Evolutionary conservation across 2,113 vertebrate species (phyloP).

Genomic region (human): DNA sequence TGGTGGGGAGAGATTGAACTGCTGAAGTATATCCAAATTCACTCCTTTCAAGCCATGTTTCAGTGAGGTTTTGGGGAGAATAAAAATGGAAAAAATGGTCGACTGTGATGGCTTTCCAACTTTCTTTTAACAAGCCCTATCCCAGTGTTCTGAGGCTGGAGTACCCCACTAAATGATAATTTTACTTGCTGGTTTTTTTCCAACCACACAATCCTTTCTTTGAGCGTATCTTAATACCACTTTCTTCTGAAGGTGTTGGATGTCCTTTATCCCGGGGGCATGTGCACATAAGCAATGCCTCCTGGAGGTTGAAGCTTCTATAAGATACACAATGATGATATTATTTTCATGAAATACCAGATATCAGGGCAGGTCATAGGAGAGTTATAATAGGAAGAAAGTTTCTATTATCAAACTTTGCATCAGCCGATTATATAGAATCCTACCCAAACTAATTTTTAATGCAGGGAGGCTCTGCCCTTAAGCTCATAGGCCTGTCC

Average conservation of each 20-base stretch:
- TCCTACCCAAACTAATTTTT: not conserved
- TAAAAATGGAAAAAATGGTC: constrained; percentile 13
- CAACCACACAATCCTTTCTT: not conserved
- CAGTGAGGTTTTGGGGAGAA: not conserved
- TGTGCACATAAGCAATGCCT: not conserved
- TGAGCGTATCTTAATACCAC: not conserved
- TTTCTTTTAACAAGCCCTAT: not conserved
- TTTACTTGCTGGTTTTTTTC: not conserved
- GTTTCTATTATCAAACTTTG: not conserved
- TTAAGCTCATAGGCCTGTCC: not conserved
- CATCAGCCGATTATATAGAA: not conserved
- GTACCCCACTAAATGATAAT: not conserved
- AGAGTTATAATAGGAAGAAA: not conserved
- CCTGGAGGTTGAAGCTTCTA: not conserved
- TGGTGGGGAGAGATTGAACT: constrained; percentile 40
- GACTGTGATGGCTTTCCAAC: constrained; percentile 4
- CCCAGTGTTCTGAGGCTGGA: not conserved
- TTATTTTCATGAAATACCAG: not conserved
- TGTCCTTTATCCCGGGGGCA: not conserved
- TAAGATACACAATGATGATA: not conserved
- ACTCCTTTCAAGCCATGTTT: constrained; percentile 55
- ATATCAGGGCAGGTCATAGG: not conserved
- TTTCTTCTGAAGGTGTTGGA: not conserved
- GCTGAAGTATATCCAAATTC: constrained; percentile 66
- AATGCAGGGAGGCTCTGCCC: not conserved